Evolutionary conservation across 1,140 invertebrate genomes (phyloP).

Genomic region (Atta texana): DNA sequence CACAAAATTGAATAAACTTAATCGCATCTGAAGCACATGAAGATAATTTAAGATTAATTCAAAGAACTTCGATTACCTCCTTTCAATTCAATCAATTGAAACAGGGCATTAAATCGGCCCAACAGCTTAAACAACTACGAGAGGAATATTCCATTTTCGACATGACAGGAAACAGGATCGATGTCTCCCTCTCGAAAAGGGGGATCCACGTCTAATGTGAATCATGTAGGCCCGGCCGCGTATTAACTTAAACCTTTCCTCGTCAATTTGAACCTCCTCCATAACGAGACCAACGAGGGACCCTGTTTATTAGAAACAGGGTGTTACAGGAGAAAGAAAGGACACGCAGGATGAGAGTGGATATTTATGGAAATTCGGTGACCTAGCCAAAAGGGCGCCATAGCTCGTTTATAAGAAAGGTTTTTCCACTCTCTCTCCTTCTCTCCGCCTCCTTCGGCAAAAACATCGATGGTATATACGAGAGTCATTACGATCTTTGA

Average conservation of each 20-base stretch:
- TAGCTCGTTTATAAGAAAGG: conserved; percentile 39
- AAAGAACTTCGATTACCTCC: neutral
- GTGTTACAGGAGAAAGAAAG: neutral
- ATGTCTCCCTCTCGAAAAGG: conserved; percentile 38
- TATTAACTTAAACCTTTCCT: conserved; percentile 54
- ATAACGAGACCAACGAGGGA: neutral
- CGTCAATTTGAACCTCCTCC: conserved; percentile 28
- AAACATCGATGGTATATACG: conserved; percentile 43
- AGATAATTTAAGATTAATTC: conserved; percentile 23
- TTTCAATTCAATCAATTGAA: conserved; percentile 35
- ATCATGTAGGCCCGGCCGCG: conserved; percentile 21
- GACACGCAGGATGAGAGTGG: conserved; percentile 32
- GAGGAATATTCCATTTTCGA: conserved; percentile 26
- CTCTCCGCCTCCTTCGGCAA: neutral
- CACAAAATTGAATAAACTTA: neutral
- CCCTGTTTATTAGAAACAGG: conserved; percentile 46
- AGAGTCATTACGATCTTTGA: conserved; percentile 66
- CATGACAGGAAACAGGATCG: conserved; percentile 15
- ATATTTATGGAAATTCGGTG: conserved; percentile 74
- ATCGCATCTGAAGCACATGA: neutral
- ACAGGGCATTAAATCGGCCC: conserved; percentile 2
- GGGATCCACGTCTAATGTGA: conserved; percentile 14
- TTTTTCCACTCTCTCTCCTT: neutral
- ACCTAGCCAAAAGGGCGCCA: conserved; percentile 49
- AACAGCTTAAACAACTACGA: conserved; percentile 14